Evolutionary conservation across 2,113 vertebrate genomes (phyloP).

Genomic region (Chaetorhynchus papuensis): DNA sequence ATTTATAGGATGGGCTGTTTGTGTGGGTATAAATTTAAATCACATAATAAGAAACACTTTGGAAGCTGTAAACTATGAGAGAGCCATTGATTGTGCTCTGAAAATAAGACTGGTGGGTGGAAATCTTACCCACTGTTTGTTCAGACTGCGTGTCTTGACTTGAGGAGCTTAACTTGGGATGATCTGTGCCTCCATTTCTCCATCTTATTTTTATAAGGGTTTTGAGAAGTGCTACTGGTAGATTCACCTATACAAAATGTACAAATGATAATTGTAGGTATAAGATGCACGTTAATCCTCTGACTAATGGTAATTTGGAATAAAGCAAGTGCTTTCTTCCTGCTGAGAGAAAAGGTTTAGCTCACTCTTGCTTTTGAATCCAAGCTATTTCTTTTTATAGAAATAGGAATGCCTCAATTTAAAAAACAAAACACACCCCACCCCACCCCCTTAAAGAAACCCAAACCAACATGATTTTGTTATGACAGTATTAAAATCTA

Average conservation of each 20-base stretch:
- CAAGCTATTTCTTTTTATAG: background rate
- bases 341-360: background rate
- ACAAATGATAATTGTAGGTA: conserved; percentile 16
- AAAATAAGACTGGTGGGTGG: background rate
- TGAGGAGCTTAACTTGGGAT: background rate
- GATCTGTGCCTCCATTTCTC: background rate
- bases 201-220: background rate
- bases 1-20: background rate
- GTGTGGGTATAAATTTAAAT: background rate
- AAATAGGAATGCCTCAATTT: background rate
- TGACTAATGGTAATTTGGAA: conserved; percentile 14
- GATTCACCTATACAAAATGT: background rate
- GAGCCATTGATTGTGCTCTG: background rate
- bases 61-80: background rate
- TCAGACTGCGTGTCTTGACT: background rate
- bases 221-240: background rate
- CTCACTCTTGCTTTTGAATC: background rate
- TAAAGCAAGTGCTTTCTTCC: background rate
- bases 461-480: background rate
- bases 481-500: background rate
- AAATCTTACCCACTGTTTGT: background rate
- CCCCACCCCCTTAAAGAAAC: background rate
- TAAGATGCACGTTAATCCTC: background rate
- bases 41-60: background rate
- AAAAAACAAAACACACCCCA: background rate